Base-by-base conservation (phyloP, 2,888 invertebrate species). In the Malthinus flaveolus region DNA sequence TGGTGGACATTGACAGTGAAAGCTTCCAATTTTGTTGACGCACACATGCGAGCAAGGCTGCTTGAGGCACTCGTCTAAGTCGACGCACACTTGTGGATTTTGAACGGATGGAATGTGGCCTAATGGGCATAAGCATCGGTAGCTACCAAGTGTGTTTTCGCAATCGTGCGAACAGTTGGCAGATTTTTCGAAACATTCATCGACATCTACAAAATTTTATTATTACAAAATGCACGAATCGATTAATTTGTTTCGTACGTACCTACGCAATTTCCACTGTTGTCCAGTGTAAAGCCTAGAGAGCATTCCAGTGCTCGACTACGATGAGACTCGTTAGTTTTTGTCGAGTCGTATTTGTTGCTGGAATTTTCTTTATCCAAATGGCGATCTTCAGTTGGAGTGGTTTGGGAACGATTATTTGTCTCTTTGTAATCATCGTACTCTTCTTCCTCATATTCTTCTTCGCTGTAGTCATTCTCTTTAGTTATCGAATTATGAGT, bases 41-140 rank as follows among this genome's bases (percentile, higher is more conserved):
- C 74, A 74, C 11, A 68, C 44, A 15, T 74, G 73, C 8, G 67
- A 65, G 34, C 73, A 74, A 47, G 68, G 66, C 60, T 76, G 73
- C 13, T 77, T 71, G 59, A 79, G 66, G 44, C 81, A 81, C 62
- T 79, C 80, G 66, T 80, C 73, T 1, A 78, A 64, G 71, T 83
- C 82, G 61, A 77, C 69, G 63, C 84, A 84, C 2, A 75, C 76
- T 61, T 64, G 76, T 11, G 78, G 79, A 47, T 81, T 80, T 11
- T 73, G 71, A 5, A 78, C 79, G 9, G 71, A 67, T 3, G 83
- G 74, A 7, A 71, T 67, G 67, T 79, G 86, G 0, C 87, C 87
- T 1, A 75, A 69, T 7, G 82, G 83, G 66, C 89, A 90, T 11
- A 75, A 75, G 69, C 90, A 90, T 51, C 78, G 76, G 59, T 77